These are phyloP conservation scores for Limenitis camilla DNA, from an alignment of 2,888 invertebrate genomes.

Conservation along the genomic window DNA sequence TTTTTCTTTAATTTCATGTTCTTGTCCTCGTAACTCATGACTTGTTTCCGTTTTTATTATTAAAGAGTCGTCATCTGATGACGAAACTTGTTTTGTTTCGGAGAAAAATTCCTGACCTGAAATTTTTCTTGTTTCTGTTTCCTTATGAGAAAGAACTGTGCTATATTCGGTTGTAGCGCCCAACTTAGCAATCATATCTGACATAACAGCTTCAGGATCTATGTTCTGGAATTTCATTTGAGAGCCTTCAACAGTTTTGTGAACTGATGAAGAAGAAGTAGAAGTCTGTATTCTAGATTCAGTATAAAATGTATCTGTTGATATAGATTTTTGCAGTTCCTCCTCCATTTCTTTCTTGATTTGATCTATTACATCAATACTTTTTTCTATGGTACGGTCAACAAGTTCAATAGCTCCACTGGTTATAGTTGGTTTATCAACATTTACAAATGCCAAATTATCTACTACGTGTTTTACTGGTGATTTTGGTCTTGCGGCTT, in stretches of 20 bases:
- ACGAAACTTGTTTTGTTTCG: slow-evolving; percentile 66
- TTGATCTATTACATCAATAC: slow-evolving; percentile 59
- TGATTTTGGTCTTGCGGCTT: slow-evolving; percentile 61
- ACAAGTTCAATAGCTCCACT: slow-evolving; percentile 73
- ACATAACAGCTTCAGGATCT: slow-evolving; percentile 58
- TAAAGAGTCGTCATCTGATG: slow-evolving; percentile 66
- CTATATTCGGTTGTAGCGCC: slow-evolving; percentile 48
- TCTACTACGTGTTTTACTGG: slow-evolving; percentile 66
- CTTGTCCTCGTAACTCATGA: slow-evolving; percentile 63
- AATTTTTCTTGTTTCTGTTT: slow-evolving; percentile 66
- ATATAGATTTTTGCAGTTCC: slow-evolving; percentile 53
- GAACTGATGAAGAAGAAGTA: slow-evolving; percentile 61
- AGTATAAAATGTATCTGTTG: slow-evolving; percentile 57
- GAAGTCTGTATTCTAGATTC: slow-evolving; percentile 62
- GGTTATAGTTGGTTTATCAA: slow-evolving; percentile 70
- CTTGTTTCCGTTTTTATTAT: slow-evolving; percentile 66
- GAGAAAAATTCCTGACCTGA: slow-evolving; percentile 67
- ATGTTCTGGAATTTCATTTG: slow-evolving; percentile 59
- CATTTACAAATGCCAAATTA: slow-evolving; percentile 63
- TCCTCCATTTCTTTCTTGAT: slow-evolving; percentile 65
- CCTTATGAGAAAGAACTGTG: slow-evolving; percentile 68
- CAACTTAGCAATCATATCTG: slow-evolving; percentile 61
- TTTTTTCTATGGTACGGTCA: slow-evolving; percentile 65
- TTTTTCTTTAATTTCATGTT: slow-evolving; percentile 68
- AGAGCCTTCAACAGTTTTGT: slow-evolving; percentile 51